Conservation (phyloP, 1,140 invertebrate species). For the Chelonus insularis region DNA sequence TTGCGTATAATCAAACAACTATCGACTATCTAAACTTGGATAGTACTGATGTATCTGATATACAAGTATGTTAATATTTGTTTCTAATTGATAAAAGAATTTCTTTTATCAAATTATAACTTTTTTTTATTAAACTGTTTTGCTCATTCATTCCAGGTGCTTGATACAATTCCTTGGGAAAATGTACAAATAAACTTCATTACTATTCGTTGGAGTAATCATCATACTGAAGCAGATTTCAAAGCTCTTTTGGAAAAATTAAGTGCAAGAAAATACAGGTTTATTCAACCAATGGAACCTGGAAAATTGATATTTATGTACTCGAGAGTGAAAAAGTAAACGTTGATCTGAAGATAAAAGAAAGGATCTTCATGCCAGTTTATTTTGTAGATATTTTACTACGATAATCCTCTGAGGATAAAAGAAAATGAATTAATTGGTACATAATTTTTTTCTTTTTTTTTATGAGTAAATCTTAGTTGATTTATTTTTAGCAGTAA, state of each 20-base stretch:
- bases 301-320: conserved; percentile 54
- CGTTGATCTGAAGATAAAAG: too few relatives aligned
- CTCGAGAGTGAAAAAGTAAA: conserved; percentile 50
- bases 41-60: conserved; percentile 51
- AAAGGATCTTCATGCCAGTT: too few relatives aligned
- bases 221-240: conserved; percentile 49
- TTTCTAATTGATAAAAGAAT: not conserved
- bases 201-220: conserved; percentile 52
- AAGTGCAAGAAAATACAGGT: conserved; percentile 45
- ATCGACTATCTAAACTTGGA: conserved; percentile 77
- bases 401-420: too few relatives aligned
- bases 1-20: conserved; percentile 72
- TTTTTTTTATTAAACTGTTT: not conserved
- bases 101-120: not conserved
- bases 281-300: conserved; percentile 38
- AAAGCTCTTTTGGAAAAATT: conserved; percentile 52
- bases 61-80: conserved; percentile 31
- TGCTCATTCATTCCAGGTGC: conserved; percentile 42
- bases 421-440: too few relatives aligned
- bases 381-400: too few relatives aligned
- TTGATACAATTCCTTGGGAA: conserved; percentile 58
- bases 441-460: too few relatives aligned
- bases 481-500: conserved; percentile 14
- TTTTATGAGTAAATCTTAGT: too few relatives aligned
- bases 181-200: conserved; percentile 52